Evolutionary conservation across 2,797 vertebrate genomes (phyloP).

Genomic region (Schizothorax lantsangensis): DNA sequence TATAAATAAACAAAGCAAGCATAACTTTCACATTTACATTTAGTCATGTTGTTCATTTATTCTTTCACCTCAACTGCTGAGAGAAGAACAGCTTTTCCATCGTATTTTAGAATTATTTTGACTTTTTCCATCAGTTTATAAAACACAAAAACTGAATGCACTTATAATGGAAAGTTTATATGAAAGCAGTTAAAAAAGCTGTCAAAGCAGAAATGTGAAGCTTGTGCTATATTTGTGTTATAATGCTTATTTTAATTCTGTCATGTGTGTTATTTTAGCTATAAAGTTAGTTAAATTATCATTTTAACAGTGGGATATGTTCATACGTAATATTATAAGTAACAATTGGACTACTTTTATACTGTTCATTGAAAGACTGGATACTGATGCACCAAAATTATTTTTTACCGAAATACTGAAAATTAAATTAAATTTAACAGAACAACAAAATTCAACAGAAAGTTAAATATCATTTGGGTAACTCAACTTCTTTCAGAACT

Average conservation of each 20-base stretch:
- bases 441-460: too few relatives aligned
- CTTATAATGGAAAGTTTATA: not conserved
- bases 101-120: not conserved
- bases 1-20: not conserved
- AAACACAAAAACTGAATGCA: not conserved
- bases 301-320: not conserved
- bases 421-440: not conserved
- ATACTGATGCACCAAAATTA: not conserved
- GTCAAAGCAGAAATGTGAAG: not conserved
- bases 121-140: not conserved
- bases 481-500: too few relatives aligned
- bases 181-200: not conserved
- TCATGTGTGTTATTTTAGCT: not conserved
- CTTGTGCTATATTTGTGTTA: not conserved
- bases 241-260: not conserved
- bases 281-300: not conserved
- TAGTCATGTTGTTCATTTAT: not conserved
- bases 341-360: not conserved
- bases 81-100: not conserved
- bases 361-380: not conserved
- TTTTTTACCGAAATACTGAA: not conserved
- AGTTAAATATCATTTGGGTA: too few relatives aligned
- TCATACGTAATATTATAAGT: not conserved
- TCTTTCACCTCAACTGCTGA: not conserved
- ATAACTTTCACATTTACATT: not conserved